Conservation (phyloP, 1,140 invertebrate genomes). For the Trichomalopsis sarcophagae region DNA sequence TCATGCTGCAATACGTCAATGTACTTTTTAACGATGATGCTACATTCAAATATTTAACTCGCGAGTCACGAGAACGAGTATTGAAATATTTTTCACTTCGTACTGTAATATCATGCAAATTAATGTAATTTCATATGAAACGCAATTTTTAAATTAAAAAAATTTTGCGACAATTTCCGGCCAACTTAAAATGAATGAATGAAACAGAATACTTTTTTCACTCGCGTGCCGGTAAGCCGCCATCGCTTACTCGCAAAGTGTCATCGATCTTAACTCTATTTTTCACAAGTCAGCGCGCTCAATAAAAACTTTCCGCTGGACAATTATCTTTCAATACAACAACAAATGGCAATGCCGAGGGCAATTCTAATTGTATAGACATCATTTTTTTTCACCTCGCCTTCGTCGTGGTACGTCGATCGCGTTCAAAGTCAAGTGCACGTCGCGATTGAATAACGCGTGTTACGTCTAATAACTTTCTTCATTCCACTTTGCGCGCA, state of each 20-base stretch:
- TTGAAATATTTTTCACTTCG: no score
- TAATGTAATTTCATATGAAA: no score
- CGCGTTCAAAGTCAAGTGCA: slow-evolving; percentile 43
- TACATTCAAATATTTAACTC: no score
- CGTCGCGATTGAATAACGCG: slow-evolving; percentile 29
- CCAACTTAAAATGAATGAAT: no score
- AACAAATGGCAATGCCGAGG: background rate
- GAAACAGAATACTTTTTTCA: no score
- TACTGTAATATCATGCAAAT: no score
- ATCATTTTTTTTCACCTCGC: background rate
- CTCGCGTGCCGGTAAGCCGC: background rate
- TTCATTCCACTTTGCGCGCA: background rate
- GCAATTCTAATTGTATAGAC: background rate
- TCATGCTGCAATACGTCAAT: no score
- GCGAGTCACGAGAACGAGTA: no score
- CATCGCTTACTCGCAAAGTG: background rate
- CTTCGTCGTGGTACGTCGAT: background rate
- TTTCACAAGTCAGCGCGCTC: background rate
- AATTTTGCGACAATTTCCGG: no score
- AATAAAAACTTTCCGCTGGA: background rate
- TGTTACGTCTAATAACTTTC: background rate
- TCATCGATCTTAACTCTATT: no score
- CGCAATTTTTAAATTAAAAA: no score
- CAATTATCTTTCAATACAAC: background rate
- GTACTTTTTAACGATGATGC: no score